Evolutionary conservation across 2,888 invertebrate species (phyloP).

Genomic region (Griposia aprilina): DNA sequence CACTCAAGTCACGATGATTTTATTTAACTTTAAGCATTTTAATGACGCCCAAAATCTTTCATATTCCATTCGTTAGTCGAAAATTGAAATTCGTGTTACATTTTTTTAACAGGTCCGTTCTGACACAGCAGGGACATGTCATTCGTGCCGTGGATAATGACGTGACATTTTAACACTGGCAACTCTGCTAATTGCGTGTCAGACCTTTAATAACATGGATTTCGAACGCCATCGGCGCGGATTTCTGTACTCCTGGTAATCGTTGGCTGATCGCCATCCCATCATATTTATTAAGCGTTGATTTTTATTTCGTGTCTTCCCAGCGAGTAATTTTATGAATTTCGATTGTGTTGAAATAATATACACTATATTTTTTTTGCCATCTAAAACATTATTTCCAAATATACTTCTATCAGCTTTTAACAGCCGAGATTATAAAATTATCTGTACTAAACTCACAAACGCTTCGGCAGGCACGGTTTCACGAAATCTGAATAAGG

Average conservation of each 20-base stretch:
- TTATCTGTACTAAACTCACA: conserved; percentile 39
- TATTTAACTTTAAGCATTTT: conserved; percentile 23
- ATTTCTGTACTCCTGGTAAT: conserved; percentile 38
- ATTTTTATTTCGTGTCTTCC: background rate
- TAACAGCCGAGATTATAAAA: conserved; percentile 44
- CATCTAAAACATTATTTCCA: background rate
- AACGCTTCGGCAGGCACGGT: conserved; percentile 27
- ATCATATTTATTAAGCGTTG: background rate
- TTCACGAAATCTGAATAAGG: conserved; percentile 51
- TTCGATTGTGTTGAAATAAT: background rate
- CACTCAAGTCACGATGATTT: conserved; percentile 11
- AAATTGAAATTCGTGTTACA: conserved; percentile 31
- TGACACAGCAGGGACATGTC: conserved; percentile 66
- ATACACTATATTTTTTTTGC: background rate
- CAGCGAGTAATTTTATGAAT: background rate
- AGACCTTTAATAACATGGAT: conserved; percentile 61
- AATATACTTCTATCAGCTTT: conserved; percentile 35
- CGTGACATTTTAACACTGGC: conserved; percentile 68
- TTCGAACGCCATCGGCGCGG: conserved; percentile 38
- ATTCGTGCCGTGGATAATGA: conserved; percentile 69
- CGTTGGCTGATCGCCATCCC: background rate
- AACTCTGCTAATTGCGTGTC: conserved; percentile 73
- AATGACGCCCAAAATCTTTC: conserved; percentile 21
- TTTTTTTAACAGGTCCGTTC: conserved; percentile 56
- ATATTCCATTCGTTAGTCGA: conserved; percentile 37